A percentile compares a stretch with the other conserved stretches of the same genome.
phyloP scores from a whole-genome alignment of 2,113 vertebrate species.

The Uria lomvia region DNA sequence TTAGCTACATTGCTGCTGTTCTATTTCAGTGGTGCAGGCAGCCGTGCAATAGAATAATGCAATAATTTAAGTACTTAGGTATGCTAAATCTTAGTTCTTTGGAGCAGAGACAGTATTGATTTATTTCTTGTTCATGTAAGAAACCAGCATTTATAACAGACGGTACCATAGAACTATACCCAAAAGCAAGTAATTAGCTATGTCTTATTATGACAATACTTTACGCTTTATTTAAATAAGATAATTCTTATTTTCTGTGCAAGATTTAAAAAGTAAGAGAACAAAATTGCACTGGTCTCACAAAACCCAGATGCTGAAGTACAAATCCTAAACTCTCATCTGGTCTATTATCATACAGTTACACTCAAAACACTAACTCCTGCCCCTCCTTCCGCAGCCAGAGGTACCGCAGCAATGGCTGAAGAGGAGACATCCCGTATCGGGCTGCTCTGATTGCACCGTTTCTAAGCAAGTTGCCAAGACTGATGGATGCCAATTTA shows the following conservation, averaged over 20 bases:
- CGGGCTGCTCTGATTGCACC: background rate
- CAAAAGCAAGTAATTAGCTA: background rate
- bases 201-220: background rate
- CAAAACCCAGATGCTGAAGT: background rate
- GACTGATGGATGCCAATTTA: background rate
- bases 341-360: background rate
- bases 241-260: background rate
- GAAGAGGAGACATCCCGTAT: background rate
- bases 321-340: background rate
- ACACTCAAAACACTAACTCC: background rate
- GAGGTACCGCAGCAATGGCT: background rate
- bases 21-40: background rate
- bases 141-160: background rate
- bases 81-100: background rate
- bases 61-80: background rate
- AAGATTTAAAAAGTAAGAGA: background rate
- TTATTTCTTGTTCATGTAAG: background rate
- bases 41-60: background rate
- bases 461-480: background rate
- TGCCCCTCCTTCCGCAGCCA: background rate
- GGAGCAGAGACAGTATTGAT: background rate
- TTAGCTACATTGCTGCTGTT: background rate
- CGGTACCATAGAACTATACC: background rate
- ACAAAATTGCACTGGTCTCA: background rate
- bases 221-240: background rate